phyloP scores from a whole-genome alignment of 2,888 invertebrate genomes.

The Aplocera efformata region DNA sequence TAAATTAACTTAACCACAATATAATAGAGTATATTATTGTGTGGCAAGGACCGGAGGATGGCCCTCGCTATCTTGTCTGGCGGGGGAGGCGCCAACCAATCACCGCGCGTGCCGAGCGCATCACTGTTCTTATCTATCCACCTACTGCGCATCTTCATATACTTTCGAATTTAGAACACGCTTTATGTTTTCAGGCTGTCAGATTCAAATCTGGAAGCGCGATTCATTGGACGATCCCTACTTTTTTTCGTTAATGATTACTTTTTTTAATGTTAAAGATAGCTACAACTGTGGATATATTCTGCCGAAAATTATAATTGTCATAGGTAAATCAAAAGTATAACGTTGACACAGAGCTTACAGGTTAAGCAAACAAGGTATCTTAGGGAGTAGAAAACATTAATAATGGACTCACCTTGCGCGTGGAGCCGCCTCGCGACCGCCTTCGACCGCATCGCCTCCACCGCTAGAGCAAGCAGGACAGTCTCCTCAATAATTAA shows the following conservation, averaged over 20 bases:
- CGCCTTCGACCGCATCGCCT: slow-evolving; percentile 86
- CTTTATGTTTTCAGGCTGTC: slow-evolving; percentile 9
- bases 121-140: slow-evolving; percentile 66
- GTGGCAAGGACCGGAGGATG: slow-evolving; percentile 57
- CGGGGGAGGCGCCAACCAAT: slow-evolving; percentile 76
- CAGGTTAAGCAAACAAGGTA: background rate
- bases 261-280: too few species aligned
- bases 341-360: too few species aligned
- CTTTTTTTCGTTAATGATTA: too few species aligned
- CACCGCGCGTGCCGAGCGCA: slow-evolving; percentile 57
- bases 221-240: too few species aligned
- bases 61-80: slow-evolving; percentile 76
- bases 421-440: slow-evolving; percentile 85
- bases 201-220: slow-evolving; percentile 8
- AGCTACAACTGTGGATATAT: too few species aligned
- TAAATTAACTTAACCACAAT: slow-evolving; percentile 39
- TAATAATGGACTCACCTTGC: slow-evolving; percentile 78
- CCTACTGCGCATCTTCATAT: slow-evolving; percentile 62
- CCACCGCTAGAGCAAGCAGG: slow-evolving; percentile 51
- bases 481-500: slow-evolving; percentile 57
- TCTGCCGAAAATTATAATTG: too few species aligned
- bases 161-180: slow-evolving; percentile 19
- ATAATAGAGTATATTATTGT: slow-evolving; percentile 34
- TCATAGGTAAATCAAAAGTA: too few species aligned
- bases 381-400: slow-evolving; percentile 7